Evolutionary conservation across 1,140 invertebrate species (phyloP), one percentile per base, ranked within the genome.

Genomic region (Heterodera carotae): DNA sequence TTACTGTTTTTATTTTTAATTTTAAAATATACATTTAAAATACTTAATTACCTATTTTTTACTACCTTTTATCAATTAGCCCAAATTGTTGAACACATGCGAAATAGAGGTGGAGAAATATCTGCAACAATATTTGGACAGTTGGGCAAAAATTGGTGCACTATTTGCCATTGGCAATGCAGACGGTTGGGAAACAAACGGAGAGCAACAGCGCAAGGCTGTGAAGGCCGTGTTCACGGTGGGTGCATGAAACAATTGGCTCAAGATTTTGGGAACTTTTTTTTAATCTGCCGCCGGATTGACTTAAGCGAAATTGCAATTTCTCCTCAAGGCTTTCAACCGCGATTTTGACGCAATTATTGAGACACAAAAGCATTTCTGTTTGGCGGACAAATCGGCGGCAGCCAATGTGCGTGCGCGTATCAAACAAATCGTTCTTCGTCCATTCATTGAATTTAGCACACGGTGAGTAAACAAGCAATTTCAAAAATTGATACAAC

Each of bases 281-380:
- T 33, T 10, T 10, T 6, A 74, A 29, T 18, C n/a, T 48, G 29
- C 18, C 36, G n/a, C n/a, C n/a, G n/a, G n/a, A n/a, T n/a, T n/a
- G n/a, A n/a, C n/a, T n/a, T n/a, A n/a, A n/a, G n/a, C n/a, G n/a
- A n/a, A n/a, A n/a, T n/a, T n/a, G n/a, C n/a, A 70, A 70, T 75
- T n/a, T 75, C 56, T 33, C 8, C 69, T 81, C 22, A 34, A 85
- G 83, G 70, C 62, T 12, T 83, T 83, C 76, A 83, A 85, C 66
- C 69, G 69, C n/a, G 82, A 83, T 39, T 85, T 83, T 62, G 82
- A 83, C 25, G 29, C 62, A 29, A 66, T 83, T 4, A 80, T 83
- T 60, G 82, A 84, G 12, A 36, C 78, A 27, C 82, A 83, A 75
- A 84, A 85, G n/a, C 60, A 69, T 66, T 83, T 68, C 64, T 83